Evolutionary conservation across 2,888 invertebrate genomes (phyloP), one percentile per base, ranked within the genome.

Genomic region (Drosophila gaucha): DNA sequence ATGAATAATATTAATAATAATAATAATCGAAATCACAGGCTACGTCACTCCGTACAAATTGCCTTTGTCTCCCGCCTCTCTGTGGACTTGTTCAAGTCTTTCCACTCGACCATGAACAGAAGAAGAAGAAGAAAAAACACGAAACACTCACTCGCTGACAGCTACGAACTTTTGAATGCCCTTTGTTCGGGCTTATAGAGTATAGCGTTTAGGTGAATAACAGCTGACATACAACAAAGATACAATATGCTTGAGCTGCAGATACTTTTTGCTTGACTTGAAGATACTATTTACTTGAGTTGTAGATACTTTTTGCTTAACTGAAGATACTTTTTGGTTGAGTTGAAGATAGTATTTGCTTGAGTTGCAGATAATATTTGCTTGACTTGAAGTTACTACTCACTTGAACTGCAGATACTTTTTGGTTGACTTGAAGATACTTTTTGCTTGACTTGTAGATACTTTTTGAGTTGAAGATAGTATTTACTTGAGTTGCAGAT

Each of bases 31-130:
- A 66, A 66, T 49, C 55, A 36, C 38, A 18, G 51, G 39, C 56
- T 57, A 56, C 63, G 67, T 67, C 71, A 67, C 56, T 73, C 28
- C 58, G 50, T 67, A 80, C 80, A 86, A 80, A 80, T 83, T 86
- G 80, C 80, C 80, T 83, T 80, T 80, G 80, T 86, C 66, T 60
- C 76, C 14, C 60, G 44, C 54, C 54, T 38, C 33, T 50, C 78
- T 31, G 59, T 59, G 50, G 35, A 35, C 26, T 67, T 44, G 30
- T 38, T 63, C 65, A 75, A 82, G 82, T 80, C 67, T 35, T 65
- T 59, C 75, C 80, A 73, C 70, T 73, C 76, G 74, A 74, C 74
- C 74, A 59, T 71, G 76, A 75, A 66, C 62, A 58, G 41, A 24
- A 26, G 26, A 41, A 14, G 24, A 66, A 58, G 41, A 24, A 26